A percentile compares a stretch with the other conserved stretches of the same genome.
Evolutionary conservation across 2,888 invertebrate species (phyloP).

Genomic region (Athrips mouffetella): DNA sequence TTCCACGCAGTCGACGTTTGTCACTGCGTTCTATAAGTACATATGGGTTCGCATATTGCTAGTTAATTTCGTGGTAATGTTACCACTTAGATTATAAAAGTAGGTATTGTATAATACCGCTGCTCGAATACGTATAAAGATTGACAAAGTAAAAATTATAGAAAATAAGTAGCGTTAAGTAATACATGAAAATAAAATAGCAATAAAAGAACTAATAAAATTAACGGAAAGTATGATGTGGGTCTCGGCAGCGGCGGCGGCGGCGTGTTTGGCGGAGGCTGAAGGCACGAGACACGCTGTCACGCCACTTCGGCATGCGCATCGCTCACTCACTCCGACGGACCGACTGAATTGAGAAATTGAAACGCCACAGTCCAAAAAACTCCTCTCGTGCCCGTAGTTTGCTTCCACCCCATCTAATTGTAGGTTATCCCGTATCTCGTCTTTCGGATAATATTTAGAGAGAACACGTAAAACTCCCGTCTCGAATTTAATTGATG

Average conservation of each 20-base stretch:
- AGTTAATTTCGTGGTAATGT: no score
- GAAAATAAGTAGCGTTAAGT: no score
- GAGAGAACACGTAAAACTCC: conserved; percentile 41
- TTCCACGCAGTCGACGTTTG: no score
- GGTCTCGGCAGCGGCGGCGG: neutral
- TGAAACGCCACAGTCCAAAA: conserved; percentile 63
- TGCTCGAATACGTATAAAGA: no score
- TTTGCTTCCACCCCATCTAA: conserved; percentile 31
- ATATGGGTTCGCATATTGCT: no score
- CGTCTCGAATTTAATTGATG: conserved; percentile 48
- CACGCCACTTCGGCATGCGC: conserved; percentile 51
- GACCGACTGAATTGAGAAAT: conserved; percentile 73
- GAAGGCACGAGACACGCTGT: conserved; percentile 39
- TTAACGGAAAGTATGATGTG: no score
- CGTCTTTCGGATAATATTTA: conserved; percentile 36
- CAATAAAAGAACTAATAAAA: no score
- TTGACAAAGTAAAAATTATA: no score
- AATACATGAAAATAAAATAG: no score
- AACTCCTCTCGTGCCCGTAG: conserved; percentile 33
- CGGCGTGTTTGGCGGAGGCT: neutral
- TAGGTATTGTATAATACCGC: no score
- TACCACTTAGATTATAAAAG: no score
- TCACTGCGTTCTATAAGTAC: no score
- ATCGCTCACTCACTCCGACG: conserved; percentile 68
- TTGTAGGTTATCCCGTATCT: conserved; percentile 23